phyloP scores from a whole-genome alignment of 2,113 vertebrate species.

The Cinclus cinclus region DNA sequence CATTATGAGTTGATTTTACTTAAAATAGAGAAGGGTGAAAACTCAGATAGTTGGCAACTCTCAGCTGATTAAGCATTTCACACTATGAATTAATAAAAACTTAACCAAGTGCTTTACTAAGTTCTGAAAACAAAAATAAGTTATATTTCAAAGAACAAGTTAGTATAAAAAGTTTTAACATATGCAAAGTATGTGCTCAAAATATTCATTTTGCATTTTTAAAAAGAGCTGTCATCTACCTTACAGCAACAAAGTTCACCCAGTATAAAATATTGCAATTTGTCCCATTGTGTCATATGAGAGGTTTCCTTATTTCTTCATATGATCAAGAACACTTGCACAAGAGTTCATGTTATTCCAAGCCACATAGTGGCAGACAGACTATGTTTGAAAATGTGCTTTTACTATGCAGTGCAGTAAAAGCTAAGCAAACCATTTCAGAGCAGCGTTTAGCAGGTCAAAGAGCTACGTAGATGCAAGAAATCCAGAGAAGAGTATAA shows the following conservation, averaged over 20 bases:
- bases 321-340: constrained; percentile 55
- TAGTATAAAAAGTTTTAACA: constrained; percentile 65
- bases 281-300: constrained; percentile 21
- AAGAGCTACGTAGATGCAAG: neutral
- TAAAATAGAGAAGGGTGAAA: neutral
- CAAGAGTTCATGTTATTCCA: constrained; percentile 47
- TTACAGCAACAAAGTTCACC: constrained; percentile 58
- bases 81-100: neutral
- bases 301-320: neutral
- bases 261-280: constrained; percentile 48
- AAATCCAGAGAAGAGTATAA: constrained; percentile 40
- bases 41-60: constrained; percentile 8
- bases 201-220: constrained; percentile 44
- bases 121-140: constrained; percentile 62
- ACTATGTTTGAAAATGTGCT: constrained; percentile 53
- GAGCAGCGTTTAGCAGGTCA: constrained; percentile 34
- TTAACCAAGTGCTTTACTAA: constrained; percentile 11
- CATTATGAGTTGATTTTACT: neutral
- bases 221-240: constrained; percentile 55
- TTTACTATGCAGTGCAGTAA: constrained; percentile 50
- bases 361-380: constrained; percentile 61
- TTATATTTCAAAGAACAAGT: constrained; percentile 45
- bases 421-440: constrained; percentile 52
- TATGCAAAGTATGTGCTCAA: constrained; percentile 53
- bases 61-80: constrained; percentile 24